Percentiles rank a stretch among this genome's conserved stretches.
These are phyloP conservation scores for Drosophila setosimentum DNA, from an alignment of 2,888 invertebrate species.

Conservation along the genomic window DNA sequence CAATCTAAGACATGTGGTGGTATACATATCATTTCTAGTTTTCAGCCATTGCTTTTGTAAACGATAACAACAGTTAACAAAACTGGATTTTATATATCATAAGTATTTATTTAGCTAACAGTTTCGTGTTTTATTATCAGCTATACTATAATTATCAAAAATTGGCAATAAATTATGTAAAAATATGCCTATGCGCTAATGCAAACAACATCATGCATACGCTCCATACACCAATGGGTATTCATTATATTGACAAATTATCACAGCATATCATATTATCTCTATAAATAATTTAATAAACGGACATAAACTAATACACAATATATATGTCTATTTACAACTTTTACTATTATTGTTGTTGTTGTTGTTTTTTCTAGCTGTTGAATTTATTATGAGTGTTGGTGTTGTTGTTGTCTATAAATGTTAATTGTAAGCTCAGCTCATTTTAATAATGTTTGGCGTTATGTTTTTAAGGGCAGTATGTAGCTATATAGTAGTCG, in stretches of 20 bases:
- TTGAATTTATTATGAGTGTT: constrained; percentile 28
- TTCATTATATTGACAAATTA: constrained; percentile 15
- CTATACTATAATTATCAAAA: constrained; percentile 2
- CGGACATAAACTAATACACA: constrained; percentile 28
- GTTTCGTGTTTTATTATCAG: constrained; percentile 1
- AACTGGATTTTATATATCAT: not conserved
- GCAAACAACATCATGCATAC: constrained; percentile 26
- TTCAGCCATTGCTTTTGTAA: not conserved
- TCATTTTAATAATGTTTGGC: constrained; percentile 29
- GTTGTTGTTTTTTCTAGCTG: constrained; percentile 16
- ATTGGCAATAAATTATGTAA: constrained; percentile 7
- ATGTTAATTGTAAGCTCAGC: constrained; percentile 35
- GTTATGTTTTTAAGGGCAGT: constrained; percentile 8
- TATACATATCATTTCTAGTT: not conserved
- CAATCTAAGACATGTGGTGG: not conserved
- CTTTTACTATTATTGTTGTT: constrained; percentile 18
- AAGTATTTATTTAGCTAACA: constrained; percentile 1
- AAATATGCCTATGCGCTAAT: not conserved
- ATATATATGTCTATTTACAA: constrained; percentile 27
- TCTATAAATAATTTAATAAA: constrained; percentile 16
- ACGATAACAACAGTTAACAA: not conserved
- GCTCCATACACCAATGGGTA: not conserved
- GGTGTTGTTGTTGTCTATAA: constrained; percentile 28
- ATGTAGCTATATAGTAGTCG: constrained; percentile 10
- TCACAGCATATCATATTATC: constrained; percentile 15